Base-by-base conservation (phyloP, 2,113 vertebrate genomes). In the Limanda limanda region DNA sequence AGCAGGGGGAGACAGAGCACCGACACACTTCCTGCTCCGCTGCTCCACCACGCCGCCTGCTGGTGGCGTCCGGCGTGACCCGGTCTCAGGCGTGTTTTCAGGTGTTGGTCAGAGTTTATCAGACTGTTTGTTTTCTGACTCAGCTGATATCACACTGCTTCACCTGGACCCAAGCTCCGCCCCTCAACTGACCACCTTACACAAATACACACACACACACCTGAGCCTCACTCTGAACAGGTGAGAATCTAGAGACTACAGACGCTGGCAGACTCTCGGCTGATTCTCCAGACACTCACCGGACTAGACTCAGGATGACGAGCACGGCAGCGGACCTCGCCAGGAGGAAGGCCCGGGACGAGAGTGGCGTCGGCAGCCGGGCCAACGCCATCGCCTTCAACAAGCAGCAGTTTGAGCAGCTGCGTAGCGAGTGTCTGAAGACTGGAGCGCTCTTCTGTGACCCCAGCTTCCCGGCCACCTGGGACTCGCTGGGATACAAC, bases 381-480 rank as follows among this genome's bases (percentile, higher is more conserved):
- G 65, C 70, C 35, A 94, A 89, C 0, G 93, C 94, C 0, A 12
- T 95, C 23, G 92, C 88, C 11, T 96, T 95, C 67, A 72, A 95
- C 75, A 86, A 92, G 23, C 96, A 98, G 92, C 94, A 96, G 92
- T 96, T 93, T 0, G 79, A 95, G 82, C 73, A 62, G 15, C 86
- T 97, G 62, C 92, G 73, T 66, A 78, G 47, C 0, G 88, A 92
- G 25, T 95, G 95, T 71, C 83, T 96, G 82, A 76, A 85, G 12
- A 81, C 69, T 0, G 88, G 92, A 8, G 81, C 74, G 1, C 89
- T 96, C 0, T 96, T 96, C 85, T 95, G 95, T 48, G 96, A 97
- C 79, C 94, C 94, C 0, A 83, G 94, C 57, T 96, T 97, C 70
- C 95, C 95, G 0, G 95, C 95, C 0, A 91, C 90, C 24, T 84